Conservation (phyloP, 2,113 vertebrate species). For the Lepidothrix coronata region DNA sequence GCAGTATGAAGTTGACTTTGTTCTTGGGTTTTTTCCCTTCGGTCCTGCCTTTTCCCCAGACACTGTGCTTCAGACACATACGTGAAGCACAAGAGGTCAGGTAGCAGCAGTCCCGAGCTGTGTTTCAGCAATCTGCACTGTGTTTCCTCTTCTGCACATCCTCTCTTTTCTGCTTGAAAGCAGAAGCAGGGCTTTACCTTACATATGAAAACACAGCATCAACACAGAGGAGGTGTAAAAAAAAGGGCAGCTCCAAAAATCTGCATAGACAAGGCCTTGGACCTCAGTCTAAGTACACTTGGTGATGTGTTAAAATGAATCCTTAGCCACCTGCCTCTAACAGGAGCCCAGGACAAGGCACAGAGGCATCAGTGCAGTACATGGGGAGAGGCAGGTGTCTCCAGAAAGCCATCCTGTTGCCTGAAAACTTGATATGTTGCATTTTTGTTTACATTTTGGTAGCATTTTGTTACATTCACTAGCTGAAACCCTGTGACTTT, state of each 20-base stretch:
- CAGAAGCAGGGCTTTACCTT: background rate
- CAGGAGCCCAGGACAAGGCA: background rate
- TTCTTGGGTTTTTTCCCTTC: background rate
- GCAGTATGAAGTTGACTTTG: background rate
- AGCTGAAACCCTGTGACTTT: background rate
- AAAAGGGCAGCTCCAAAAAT: background rate
- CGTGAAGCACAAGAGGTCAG: background rate
- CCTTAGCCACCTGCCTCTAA: background rate
- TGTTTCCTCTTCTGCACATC: background rate
- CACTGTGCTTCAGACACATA: background rate
- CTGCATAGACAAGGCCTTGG: background rate
- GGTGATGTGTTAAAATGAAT: background rate
- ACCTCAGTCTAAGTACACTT: background rate
- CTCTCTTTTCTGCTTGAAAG: background rate
- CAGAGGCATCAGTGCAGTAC: background rate
- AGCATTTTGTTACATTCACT: background rate
- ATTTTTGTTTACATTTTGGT: background rate
- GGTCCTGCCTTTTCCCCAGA: background rate
- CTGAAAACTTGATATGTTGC: background rate
- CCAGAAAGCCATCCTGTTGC: background rate
- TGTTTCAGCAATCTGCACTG: background rate
- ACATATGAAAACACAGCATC: background rate
- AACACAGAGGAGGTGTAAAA: background rate
- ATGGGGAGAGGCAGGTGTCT: background rate
- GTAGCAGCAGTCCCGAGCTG: background rate